Evolutionary conservation across 2,888 invertebrate species (phyloP).

Genomic region (Morpho achilles): DNA sequence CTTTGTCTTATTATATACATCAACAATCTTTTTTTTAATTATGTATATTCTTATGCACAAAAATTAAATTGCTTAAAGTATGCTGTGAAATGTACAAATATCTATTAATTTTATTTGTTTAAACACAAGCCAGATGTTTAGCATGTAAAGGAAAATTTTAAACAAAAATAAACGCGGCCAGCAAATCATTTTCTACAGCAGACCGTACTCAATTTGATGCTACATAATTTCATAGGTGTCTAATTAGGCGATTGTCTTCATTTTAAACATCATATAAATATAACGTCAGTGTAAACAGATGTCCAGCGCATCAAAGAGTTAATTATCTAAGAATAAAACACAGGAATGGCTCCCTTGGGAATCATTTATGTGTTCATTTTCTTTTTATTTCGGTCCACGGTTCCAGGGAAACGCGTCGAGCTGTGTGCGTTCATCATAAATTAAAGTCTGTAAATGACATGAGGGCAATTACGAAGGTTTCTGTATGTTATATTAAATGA

Average conservation of each 20-base stretch:
- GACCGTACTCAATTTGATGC: conserved; percentile 7
- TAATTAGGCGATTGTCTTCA: conserved; percentile 28
- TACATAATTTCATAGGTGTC: conserved; percentile 30
- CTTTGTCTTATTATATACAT: too few species aligned
- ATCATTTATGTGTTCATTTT: conserved; percentile 33
- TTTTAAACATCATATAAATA: conserved; percentile 39
- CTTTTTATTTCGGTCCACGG: conserved; percentile 36
- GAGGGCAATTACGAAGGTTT: conserved; percentile 10
- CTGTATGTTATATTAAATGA: conserved; percentile 1
- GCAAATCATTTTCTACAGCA: background rate
- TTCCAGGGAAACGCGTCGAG: conserved; percentile 12
- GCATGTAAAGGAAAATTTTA: too few species aligned
- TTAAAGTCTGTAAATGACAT: conserved; percentile 7
- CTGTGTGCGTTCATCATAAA: conserved; percentile 8
- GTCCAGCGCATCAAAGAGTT: conserved; percentile 70
- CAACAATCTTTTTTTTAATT: too few species aligned
- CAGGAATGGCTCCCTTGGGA: conserved; percentile 66
- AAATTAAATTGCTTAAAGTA: too few species aligned
- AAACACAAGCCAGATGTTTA: too few species aligned
- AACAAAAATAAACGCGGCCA: too few species aligned
- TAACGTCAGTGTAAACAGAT: conserved; percentile 57
- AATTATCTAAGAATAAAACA: conserved; percentile 71
- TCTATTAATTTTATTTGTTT: too few species aligned
- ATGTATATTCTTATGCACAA: too few species aligned
- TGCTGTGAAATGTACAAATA: too few species aligned